phyloP scores from a whole-genome alignment of 2,797 vertebrate species.

The Leucoraja ocellata region DNA sequence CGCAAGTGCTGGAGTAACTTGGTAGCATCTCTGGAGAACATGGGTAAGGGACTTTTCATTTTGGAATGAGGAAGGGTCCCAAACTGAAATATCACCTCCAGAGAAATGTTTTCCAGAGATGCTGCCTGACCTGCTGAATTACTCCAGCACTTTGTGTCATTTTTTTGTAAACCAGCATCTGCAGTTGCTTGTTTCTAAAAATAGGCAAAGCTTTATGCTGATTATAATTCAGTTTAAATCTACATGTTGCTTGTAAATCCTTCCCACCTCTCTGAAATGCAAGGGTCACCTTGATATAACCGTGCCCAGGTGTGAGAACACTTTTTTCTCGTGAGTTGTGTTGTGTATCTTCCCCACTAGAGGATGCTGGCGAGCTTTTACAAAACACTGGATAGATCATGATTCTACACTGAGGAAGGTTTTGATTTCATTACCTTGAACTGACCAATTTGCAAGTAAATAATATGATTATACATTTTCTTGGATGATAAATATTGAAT shows the following conservation, averaged over 20 bases:
- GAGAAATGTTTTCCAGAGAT: no score
- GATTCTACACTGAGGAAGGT: background rate
- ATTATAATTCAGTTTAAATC: background rate
- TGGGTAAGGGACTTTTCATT: no score
- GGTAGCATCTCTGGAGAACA: no score
- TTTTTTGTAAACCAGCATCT: no score
- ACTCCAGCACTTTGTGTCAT: no score
- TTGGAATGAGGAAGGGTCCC: no score
- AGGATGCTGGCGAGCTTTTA: constrained; percentile 16
- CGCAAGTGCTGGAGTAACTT: no score
- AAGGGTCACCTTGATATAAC: background rate
- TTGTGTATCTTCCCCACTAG: background rate
- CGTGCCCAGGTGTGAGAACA: background rate
- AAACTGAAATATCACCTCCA: no score
- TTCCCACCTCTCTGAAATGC: background rate
- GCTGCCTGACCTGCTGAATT: no score
- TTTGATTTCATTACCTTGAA: background rate
- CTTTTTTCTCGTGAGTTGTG: background rate
- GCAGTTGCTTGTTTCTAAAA: background rate
- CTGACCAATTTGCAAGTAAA: background rate
- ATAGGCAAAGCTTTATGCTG: background rate
- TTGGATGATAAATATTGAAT: background rate
- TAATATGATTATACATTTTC: constrained; percentile 7
- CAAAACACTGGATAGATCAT: background rate
- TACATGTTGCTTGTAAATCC: background rate